A percentile compares a stretch with the other conserved stretches of the same genome.
These are phyloP conservation scores for Embidobia sp. DNA, from an alignment of 2,888 invertebrate genomes.

Conservation along the genomic window DNA sequence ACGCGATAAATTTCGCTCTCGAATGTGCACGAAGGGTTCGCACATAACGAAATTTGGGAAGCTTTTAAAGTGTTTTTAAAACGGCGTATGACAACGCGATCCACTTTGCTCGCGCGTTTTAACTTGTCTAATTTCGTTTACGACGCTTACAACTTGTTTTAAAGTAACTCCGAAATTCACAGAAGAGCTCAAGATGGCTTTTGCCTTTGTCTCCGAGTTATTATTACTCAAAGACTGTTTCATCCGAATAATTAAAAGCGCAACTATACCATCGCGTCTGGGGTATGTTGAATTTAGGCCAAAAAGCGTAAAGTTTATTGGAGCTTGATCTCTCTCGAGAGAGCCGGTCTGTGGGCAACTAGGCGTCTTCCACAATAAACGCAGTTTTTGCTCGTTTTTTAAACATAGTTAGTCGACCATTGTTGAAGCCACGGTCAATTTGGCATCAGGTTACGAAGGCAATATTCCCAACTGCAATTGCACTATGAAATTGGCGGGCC, in stretches of 20 bases:
- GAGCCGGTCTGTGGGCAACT: background rate
- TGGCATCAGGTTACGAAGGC: constrained; percentile 43
- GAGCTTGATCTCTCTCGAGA: background rate
- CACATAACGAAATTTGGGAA: constrained; percentile 19
- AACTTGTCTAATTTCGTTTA: background rate
- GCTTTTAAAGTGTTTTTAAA: constrained; percentile 23
- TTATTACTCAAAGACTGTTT: background rate
- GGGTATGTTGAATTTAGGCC: background rate
- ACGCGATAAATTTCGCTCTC: constrained; percentile 10
- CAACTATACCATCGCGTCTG: background rate
- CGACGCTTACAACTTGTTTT: background rate
- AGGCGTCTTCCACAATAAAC: constrained; percentile 17
- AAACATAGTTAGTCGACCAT: constrained; percentile 40
- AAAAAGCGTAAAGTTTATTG: constrained; percentile 23
- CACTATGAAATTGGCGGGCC: constrained; percentile 39
- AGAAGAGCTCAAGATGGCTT: too few species aligned
- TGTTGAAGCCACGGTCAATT: constrained; percentile 48
- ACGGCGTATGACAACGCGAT: background rate
- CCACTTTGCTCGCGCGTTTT: constrained; percentile 8
- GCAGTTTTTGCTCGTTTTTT: constrained; percentile 26
- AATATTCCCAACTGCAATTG: constrained; percentile 40
- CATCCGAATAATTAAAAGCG: background rate
- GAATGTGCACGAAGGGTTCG: constrained; percentile 15
- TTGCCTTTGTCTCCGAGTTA: background rate
- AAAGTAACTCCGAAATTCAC: background rate